Evolutionary conservation across 2,797 vertebrate genomes (phyloP).

Genomic region (Helostoma temminkii): DNA sequence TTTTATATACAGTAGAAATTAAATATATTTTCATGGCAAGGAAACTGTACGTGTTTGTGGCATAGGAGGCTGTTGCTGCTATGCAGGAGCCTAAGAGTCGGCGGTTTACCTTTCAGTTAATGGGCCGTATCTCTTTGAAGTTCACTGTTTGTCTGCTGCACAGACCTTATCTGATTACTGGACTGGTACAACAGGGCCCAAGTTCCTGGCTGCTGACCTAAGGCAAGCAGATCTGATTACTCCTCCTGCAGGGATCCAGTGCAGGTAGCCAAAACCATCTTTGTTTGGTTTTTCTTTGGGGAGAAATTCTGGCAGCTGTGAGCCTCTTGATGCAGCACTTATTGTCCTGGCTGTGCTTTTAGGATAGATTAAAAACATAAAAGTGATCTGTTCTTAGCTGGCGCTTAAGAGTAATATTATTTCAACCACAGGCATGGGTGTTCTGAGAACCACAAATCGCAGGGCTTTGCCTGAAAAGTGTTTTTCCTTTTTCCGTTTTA

Average conservation of each 20-base stretch:
- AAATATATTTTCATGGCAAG: too few relatives aligned
- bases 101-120: slow-evolving; percentile 79
- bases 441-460: slow-evolving; percentile 49
- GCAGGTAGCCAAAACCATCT: slow-evolving; percentile 77
- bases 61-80: slow-evolving; percentile 32
- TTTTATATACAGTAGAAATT: slow-evolving; percentile 15
- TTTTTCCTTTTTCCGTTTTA: slow-evolving; percentile 41
- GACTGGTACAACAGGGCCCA: slow-evolving; percentile 64
- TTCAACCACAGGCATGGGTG: slow-evolving; percentile 49
- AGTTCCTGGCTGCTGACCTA: slow-evolving; percentile 68
- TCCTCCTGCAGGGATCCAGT: slow-evolving; percentile 59
- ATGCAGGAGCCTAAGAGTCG: slow-evolving; percentile 42
- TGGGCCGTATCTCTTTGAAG: slow-evolving; percentile 77
- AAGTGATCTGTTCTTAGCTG: slow-evolving; percentile 61
- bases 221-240: slow-evolving; percentile 78
- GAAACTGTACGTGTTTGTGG: slow-evolving; percentile 59
- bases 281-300: slow-evolving; percentile 74
- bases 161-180: slow-evolving; percentile 83
- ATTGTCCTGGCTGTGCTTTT: slow-evolving; percentile 69
- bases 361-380: slow-evolving; percentile 68
- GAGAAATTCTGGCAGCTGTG: slow-evolving; percentile 71
- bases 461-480: slow-evolving; percentile 50
- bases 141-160: slow-evolving; percentile 70
- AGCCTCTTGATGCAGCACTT: slow-evolving; percentile 64
- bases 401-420: slow-evolving; percentile 63